Evolutionary conservation across 1,140 invertebrate genomes (phyloP).

Genomic region (Grapholita molesta): DNA sequence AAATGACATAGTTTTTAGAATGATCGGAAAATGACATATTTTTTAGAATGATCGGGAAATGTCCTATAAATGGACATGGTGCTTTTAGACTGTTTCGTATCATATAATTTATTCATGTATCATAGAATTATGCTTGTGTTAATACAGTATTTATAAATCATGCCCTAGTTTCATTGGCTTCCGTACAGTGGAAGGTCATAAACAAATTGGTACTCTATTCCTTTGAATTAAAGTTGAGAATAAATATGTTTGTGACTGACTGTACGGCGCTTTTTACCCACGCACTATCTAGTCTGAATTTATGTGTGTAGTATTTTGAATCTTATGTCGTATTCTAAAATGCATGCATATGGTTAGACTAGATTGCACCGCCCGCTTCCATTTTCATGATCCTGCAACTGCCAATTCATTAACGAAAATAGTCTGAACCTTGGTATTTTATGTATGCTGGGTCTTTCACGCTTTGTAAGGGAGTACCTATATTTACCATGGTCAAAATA

Average conservation of each 20-base stretch:
- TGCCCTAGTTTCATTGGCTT: slow-evolving; percentile 15
- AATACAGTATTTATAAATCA: slow-evolving; percentile 15
- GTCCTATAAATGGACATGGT: background rate
- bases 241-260: background rate
- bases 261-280: background rate
- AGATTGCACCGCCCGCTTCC: background rate
- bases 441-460: too few species aligned
- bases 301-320: background rate
- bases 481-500: too few species aligned
- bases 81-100: slow-evolving; percentile 4
- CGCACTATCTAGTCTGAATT: background rate
- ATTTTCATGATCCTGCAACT: background rate
- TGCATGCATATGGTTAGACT: background rate
- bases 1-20: too few species aligned
- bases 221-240: background rate
- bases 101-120: slow-evolving; percentile 15
- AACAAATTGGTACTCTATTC: background rate
- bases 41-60: too few species aligned
- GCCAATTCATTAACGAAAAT: background rate
- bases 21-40: too few species aligned
- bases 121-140: slow-evolving; percentile 6
- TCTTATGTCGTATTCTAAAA: background rate
- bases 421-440: too few species aligned
- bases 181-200: background rate
- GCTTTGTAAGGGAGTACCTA: too few species aligned